Base-by-base conservation (phyloP, 2,113 vertebrate species). In the Anguilla rostrata region DNA sequence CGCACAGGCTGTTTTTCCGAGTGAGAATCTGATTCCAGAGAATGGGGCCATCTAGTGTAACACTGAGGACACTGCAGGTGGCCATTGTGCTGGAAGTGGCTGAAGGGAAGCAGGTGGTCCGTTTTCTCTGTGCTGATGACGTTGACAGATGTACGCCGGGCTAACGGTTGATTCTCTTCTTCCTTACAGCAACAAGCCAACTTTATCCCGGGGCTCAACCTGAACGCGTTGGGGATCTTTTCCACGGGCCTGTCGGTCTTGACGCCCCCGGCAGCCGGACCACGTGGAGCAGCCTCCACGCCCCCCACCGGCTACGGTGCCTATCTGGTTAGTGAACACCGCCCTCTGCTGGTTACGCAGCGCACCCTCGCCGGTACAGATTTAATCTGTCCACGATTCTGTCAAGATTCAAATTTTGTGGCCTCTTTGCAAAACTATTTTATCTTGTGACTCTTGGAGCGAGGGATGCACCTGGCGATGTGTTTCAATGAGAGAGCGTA, bases 191-290 rank as follows among this genome's bases (percentile, higher is more conserved):
- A 99, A 95, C 98, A 99, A 94, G 95, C 97, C 93, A 97, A 95
- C 94, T 93, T 99, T 92, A 99, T 99, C 92, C 97, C 98, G 0
- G 98, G 98, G 78, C 91, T 99, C 93, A 98, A 98, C 93, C 96
- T 99, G 92, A 99, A 93, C 1, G 96, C 98, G 78, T 91, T 99
- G 93, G 98, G 98, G 89, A 98, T 99, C 94, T 99, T 99, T 95
- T 98, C 98, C 5, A 96, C 97, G 0, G 96, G 97, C 84, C 89
- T 98, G 88, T 96, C 97, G 41, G 94, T 97, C 92, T 12, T 75
- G 71, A 92, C 98, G 56, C 96, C 97, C 0, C 93, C 97, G 80
- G 90, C 94, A 49, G 91, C 95, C 0, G 96, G 97, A 87, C 92
- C 96, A 78, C 96, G 95, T 20, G 96, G 96, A 81, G 92, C 94